Evolutionary conservation across 2,797 vertebrate species (phyloP).

Genomic region (Pseudomugil tenellus): DNA sequence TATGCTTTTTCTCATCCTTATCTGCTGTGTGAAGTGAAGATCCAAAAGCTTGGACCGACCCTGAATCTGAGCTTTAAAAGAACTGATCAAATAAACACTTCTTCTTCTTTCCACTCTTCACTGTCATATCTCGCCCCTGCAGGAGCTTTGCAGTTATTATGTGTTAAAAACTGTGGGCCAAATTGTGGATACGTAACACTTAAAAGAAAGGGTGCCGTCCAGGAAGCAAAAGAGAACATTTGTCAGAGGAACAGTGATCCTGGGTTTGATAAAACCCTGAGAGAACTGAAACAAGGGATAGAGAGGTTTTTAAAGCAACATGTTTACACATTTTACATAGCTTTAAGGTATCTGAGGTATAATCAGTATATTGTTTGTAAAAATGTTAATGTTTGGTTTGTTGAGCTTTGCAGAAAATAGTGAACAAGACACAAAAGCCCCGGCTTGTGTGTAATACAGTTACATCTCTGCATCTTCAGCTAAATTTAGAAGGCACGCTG

Average conservation of each 20-base stretch:
- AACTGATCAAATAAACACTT: slow-evolving; percentile 9
- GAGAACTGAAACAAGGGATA: background rate
- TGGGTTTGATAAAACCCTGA: background rate
- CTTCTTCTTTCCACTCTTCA: background rate
- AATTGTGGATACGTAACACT: slow-evolving; percentile 10
- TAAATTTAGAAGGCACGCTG: slow-evolving; percentile 24
- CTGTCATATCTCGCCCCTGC: slow-evolving; percentile 13
- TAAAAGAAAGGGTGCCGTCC: slow-evolving; percentile 6
- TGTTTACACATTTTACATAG: background rate
- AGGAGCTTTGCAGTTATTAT: slow-evolving; percentile 13
- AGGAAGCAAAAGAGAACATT: slow-evolving; percentile 4
- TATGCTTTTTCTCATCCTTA: background rate
- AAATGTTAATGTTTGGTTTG: background rate
- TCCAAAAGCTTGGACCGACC: slow-evolving; percentile 8
- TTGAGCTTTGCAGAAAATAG: slow-evolving; percentile 2
- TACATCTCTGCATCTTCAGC: slow-evolving; percentile 35
- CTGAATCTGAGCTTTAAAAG: background rate
- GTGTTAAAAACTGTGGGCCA: slow-evolving; percentile 12
- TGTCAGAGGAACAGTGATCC: background rate
- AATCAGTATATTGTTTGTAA: background rate
- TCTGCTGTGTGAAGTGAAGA: background rate
- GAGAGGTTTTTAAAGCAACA: background rate
- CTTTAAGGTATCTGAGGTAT: background rate
- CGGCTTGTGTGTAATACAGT: slow-evolving; percentile 11
- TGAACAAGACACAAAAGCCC: slow-evolving; percentile 12